A percentile compares a stretch with the other conserved stretches of the same genome.
These are phyloP conservation scores for Agrypnia vestita DNA, from an alignment of 1,140 invertebrate species.

Conservation along the genomic window DNA sequence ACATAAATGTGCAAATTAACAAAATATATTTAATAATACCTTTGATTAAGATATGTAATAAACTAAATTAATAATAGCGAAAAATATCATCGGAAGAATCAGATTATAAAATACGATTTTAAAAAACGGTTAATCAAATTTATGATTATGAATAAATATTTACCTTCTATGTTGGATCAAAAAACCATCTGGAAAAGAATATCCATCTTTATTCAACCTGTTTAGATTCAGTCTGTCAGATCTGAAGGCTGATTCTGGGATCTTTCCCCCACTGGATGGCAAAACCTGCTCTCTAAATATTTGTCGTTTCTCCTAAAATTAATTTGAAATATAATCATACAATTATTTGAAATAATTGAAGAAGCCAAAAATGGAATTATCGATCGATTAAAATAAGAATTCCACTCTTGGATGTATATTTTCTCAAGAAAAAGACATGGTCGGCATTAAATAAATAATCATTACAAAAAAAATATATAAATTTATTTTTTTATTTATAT, in stretches of 20 bases:
- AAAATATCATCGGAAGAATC: too few relatives aligned
- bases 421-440: too few relatives aligned
- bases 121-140: not conserved
- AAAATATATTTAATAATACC: too few relatives aligned
- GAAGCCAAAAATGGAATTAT: not conserved
- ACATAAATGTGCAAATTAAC: too few relatives aligned
- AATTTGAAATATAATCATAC: not conserved
- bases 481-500: too few relatives aligned
- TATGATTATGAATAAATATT: not conserved
- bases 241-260: slow-evolving; percentile 78
- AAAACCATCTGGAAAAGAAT: slow-evolving; percentile 76
- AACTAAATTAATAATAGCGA: too few relatives aligned
- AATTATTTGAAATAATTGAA: not conserved
- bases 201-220: slow-evolving; percentile 77
- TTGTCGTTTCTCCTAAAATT: slow-evolving; percentile 71
- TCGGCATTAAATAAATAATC: too few relatives aligned
- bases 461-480: too few relatives aligned
- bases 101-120: too few relatives aligned
- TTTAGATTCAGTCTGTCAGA: slow-evolving; percentile 77
- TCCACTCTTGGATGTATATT: too few relatives aligned
- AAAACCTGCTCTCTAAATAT: slow-evolving; percentile 79
- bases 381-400: too few relatives aligned
- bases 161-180: slow-evolving; percentile 71
- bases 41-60: too few relatives aligned
- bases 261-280: slow-evolving; percentile 77